Conservation (phyloP, 2,797 vertebrate species). For the Onychomys arenicola region DNA sequence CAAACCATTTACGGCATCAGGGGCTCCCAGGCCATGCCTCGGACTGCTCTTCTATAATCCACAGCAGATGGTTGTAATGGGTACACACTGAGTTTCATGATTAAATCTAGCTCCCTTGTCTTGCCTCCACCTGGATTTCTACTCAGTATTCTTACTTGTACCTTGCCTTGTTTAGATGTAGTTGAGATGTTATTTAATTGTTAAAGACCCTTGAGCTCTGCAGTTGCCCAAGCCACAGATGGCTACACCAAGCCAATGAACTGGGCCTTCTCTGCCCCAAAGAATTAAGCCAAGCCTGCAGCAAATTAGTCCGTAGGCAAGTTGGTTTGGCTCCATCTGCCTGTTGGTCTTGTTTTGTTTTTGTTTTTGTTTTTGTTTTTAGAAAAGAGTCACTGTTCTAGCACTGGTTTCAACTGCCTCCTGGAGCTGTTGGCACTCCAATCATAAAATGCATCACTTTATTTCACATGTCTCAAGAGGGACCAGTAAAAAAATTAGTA, state of each 20-base stretch:
- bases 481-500: constrained; percentile 54
- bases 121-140: constrained; percentile 32
- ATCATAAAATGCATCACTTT: constrained; percentile 65
- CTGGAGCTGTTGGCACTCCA: constrained; percentile 4
- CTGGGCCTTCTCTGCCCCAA: not conserved
- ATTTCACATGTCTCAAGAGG: constrained; percentile 47
- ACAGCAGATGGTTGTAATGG: constrained; percentile 67
- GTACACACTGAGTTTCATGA: constrained; percentile 36
- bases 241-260: constrained; percentile 63
- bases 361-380: no score
- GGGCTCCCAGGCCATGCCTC: not conserved
- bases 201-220: constrained; percentile 33
- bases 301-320: constrained; percentile 65
- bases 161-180: constrained; percentile 48
- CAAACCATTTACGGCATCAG: not conserved
- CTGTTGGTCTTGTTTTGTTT: not conserved
- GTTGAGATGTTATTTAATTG: constrained; percentile 57
- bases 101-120: constrained; percentile 54
- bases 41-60: constrained; percentile 54
- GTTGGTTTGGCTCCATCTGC: constrained; percentile 43
- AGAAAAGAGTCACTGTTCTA: constrained; percentile 12
- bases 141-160: constrained; percentile 38
- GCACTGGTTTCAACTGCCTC: constrained; percentile 17
- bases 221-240: constrained; percentile 47
- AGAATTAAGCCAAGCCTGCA: constrained; percentile 68